These are phyloP conservation scores for Listronotus bonariensis DNA, from an alignment of 1,140 invertebrate species.

Conservation along the genomic window DNA sequence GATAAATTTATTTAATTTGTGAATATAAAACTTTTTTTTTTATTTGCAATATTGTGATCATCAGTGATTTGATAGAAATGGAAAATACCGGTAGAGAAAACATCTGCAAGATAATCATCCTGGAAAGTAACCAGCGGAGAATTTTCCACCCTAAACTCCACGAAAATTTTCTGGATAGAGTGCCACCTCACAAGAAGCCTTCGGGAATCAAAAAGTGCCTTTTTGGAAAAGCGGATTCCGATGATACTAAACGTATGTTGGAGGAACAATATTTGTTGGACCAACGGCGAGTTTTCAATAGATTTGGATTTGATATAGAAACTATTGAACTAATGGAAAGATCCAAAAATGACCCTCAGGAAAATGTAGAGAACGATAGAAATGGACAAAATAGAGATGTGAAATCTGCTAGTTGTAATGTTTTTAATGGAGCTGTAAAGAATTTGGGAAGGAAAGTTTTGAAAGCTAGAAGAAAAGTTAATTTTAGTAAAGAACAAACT, in stretches of 20 bases:
- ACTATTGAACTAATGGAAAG: constrained; percentile 37
- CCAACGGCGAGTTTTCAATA: constrained; percentile 32
- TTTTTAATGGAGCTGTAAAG: neutral
- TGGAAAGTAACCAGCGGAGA: constrained; percentile 20
- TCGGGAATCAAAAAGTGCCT: constrained; percentile 36
- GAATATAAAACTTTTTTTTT: neutral
- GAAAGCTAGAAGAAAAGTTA: constrained; percentile 32
- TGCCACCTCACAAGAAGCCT: constrained; percentile 18
- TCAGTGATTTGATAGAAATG: neutral
- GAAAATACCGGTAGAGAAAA: constrained; percentile 7
- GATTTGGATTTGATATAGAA: constrained; percentile 42
- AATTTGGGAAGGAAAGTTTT: constrained; percentile 22
- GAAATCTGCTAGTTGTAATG: neutral
- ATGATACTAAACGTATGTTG: constrained; percentile 39
- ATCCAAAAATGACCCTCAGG: constrained; percentile 18
- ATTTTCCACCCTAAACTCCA: constrained; percentile 24
- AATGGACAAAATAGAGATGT: constrained; percentile 14
- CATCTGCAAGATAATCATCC: constrained; percentile 36
- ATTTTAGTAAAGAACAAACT: constrained; percentile 10
- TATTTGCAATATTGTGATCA: neutral
- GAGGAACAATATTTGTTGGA: constrained; percentile 41
- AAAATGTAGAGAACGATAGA: constrained; percentile 33
- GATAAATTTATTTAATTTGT: neutral
- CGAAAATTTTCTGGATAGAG: constrained; percentile 14
- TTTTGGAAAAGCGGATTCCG: constrained; percentile 37